Evolutionary conservation across 2,797 vertebrate genomes (phyloP).

Genomic region (Carduelis carduelis): DNA sequence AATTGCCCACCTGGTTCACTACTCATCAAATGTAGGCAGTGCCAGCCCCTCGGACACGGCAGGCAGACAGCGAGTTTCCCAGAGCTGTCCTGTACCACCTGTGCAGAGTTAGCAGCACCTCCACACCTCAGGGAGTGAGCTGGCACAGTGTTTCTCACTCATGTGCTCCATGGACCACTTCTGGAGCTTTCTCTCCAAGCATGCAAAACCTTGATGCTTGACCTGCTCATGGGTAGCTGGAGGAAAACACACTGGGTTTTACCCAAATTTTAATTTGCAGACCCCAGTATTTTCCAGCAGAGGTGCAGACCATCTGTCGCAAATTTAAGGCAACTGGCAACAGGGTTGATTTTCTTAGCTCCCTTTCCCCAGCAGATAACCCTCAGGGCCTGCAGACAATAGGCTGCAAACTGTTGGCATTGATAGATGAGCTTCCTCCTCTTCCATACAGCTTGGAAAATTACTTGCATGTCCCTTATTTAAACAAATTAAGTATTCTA

Average conservation of each 20-base stretch:
- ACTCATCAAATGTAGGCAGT: background rate
- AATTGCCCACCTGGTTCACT: background rate
- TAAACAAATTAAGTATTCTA: slow-evolving; percentile 17
- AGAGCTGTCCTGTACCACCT: background rate
- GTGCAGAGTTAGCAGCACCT: background rate
- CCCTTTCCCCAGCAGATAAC: slow-evolving; percentile 9
- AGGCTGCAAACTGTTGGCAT: background rate
- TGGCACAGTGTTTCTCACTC: background rate
- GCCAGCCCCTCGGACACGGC: background rate
- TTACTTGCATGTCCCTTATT: background rate
- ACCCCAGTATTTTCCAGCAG: background rate
- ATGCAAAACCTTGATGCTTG: background rate
- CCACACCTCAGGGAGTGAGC: background rate
- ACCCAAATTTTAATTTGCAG: background rate
- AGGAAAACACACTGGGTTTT: background rate
- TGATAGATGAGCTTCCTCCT: slow-evolving; percentile 37
- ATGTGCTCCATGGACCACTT: background rate
- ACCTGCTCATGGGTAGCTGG: background rate
- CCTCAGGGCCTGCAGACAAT: slow-evolving; percentile 15
- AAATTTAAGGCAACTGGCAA: background rate
- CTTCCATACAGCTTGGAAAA: background rate
- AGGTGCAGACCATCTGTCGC: background rate
- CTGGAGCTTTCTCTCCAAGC: background rate
- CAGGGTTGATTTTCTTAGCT: background rate
- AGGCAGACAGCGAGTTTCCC: rapidly evolving